Conservation (phyloP, 1,140 invertebrate species). For the Bombus sibiricus region DNA sequence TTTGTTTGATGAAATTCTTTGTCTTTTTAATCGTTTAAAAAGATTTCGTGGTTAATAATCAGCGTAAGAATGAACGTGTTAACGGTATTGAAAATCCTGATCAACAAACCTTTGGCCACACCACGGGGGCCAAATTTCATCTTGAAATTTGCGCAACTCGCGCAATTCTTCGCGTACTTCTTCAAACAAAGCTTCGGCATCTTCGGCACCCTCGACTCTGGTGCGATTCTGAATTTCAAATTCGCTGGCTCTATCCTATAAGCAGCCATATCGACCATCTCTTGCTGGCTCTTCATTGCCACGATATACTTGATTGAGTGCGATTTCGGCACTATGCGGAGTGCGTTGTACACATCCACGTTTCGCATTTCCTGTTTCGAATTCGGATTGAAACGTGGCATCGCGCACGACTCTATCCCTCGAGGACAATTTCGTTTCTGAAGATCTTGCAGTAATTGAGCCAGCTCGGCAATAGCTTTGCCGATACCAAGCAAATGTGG, state of each 20-base stretch:
- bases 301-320: constrained; percentile 70
- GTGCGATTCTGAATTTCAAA: constrained; percentile 39
- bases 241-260: constrained; percentile 65
- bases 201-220: constrained; percentile 53
- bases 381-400: constrained; percentile 61
- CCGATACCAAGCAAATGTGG: constrained; percentile 75
- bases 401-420: constrained; percentile 39
- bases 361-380: constrained; percentile 59
- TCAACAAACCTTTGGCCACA: constrained; percentile 35
- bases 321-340: constrained; percentile 66
- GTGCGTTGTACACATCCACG: constrained; percentile 70
- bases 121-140: background rate
- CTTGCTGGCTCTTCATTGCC: constrained; percentile 53
- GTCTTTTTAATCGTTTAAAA: too few species aligned
- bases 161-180: constrained; percentile 65
- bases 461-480: constrained; percentile 72
- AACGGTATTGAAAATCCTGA: too few species aligned
- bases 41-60: too few species aligned
- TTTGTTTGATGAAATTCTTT: too few species aligned
- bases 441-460: constrained; percentile 59
- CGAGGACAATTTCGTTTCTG: constrained; percentile 63
- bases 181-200: constrained; percentile 70
- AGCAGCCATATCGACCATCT: constrained; percentile 55
- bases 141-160: constrained; percentile 74
- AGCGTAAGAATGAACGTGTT: too few species aligned